Base-by-base conservation (phyloP, 2,113 vertebrate species). In the Struthidea cinerea region DNA sequence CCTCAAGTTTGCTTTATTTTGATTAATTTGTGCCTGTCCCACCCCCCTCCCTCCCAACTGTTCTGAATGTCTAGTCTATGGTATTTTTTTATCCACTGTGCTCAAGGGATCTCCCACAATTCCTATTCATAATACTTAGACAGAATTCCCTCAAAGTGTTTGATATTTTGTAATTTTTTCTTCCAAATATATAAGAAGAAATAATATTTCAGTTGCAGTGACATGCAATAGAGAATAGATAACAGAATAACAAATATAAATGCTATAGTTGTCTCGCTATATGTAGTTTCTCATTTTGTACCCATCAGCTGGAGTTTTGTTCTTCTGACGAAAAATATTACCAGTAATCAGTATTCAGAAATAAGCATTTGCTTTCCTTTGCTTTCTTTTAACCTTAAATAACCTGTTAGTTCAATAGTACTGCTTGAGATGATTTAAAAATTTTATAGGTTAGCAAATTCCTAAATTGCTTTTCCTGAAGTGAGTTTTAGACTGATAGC, bases 361-460 rank as follows among this genome's bases (percentile, higher is more conserved):
- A 37, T 27, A 60, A 8, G 16, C 5, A 37, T 60, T 60, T 60
- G 57, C 23, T 60, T 60, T 60, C n/a, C 57, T 60, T 93, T 82
- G 9, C 61, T 89, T 85, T 84, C 61, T 91, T 92, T 93, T 55
- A 83, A 65, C 37, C 23, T 88, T 59, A 94, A 91, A 84, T 89
- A 88, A 80, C 50, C 30, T 39, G 74, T 69, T 89, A 74, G 27
- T 69, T 76, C 65, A 90, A 21, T 11, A 49, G 17, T 19, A 57
- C 15, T 47, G 14, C 30, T 83, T 57, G 23, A 87, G 42, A 79
- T 47, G 4, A 55, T 83, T 79, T 39, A 37, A 79, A 93, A 68
- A 42, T 20, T 35, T 57, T 87, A 39, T 61, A 39, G 49, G 16
- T 57, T 93, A 69, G 9, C 9, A 89, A 95, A 91, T 89, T 76